Base-by-base conservation (phyloP, 2,888 invertebrate species). In the Morpho achilles region DNA sequence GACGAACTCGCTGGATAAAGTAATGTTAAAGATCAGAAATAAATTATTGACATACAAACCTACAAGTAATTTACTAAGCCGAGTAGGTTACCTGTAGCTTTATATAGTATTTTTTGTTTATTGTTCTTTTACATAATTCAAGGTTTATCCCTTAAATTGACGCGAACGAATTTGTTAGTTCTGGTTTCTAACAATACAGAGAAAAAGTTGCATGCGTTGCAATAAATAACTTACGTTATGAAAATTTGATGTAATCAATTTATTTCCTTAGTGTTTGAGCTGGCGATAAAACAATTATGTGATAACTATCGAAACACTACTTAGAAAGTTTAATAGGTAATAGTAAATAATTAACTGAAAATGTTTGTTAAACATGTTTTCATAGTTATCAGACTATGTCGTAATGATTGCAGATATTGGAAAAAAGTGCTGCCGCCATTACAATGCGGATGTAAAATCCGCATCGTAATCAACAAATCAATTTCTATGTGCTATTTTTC, bases 381-480 rank as follows among this genome's bases (percentile, higher is more conserved):
- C 80, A 76, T 72, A 74, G 81, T 85, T 82, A 88, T 80, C 80
- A 84, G 86, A 87, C 71, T 88, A 88, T 79, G 82, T 83, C 86
- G 79, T 76, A 79, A 80, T 84, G 80, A 87, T 82, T 73, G 71
- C 71, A 75, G 75, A 71, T 68, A 65, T 68, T 66, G 69, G 69
- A 71, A 76, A 82, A 80, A 80, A 79, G 72, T 70, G 59, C 58
- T 61, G 61, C 64, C 66, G 59, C 70, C 69, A 75, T 73, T 79
- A 81, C 74, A 76, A 32, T 32, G 32, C 32, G 32, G 32, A 32
- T 32, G 32, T 32, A 32, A 3, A 32, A 78, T 77, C 79, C 79
- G 80, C 79, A 76, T 77, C 74, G 69, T 71, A 70, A 67, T 67
- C 65, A 64, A 68, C 67, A 57, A 61, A 64, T 59, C 57, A 64